Conservation (phyloP, 35 echinoderm and acorn worm species). For the Heliocidaris erythrogramma region DNA sequence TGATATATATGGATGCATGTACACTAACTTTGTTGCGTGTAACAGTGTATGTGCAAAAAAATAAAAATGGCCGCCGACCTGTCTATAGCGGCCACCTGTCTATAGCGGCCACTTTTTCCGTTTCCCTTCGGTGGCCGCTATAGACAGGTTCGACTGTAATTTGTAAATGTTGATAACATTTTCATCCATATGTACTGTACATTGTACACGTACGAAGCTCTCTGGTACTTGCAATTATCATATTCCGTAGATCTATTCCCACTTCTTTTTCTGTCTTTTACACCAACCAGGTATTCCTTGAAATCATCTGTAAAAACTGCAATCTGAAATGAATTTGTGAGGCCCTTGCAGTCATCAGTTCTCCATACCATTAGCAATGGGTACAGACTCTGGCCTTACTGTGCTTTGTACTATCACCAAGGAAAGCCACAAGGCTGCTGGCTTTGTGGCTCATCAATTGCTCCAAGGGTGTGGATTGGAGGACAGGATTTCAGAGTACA, state of each 20-base stretch:
- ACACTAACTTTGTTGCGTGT: too few relatives aligned
- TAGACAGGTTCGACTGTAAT: too few relatives aligned
- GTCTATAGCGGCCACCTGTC: too few relatives aligned
- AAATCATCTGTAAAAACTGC: neutral
- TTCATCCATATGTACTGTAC: too few relatives aligned
- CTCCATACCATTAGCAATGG: constrained; percentile 21
- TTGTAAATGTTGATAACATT: too few relatives aligned
- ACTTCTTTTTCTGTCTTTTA: neutral
- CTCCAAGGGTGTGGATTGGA: neutral
- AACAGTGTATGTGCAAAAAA: too few relatives aligned
- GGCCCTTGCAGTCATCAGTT: neutral
- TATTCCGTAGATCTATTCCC: neutral
- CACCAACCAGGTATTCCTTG: neutral
- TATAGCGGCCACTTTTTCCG: too few relatives aligned
- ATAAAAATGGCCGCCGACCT: too few relatives aligned
- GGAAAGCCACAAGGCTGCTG: neutral
- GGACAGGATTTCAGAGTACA: neutral
- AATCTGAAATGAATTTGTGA: neutral
- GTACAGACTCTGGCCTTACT: neutral
- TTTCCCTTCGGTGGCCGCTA: too few relatives aligned
- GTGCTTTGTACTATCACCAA: neutral
- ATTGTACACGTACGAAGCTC: too few relatives aligned
- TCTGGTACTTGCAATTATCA: too few relatives aligned
- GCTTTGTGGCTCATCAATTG: constrained; percentile 10
- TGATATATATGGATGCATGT: too few relatives aligned